A percentile compares a stretch with the other conserved stretches of the same genome.
Conservation (phyloP, 2,888 invertebrate genomes). For the Lasioglossum leucozonium region DNA sequence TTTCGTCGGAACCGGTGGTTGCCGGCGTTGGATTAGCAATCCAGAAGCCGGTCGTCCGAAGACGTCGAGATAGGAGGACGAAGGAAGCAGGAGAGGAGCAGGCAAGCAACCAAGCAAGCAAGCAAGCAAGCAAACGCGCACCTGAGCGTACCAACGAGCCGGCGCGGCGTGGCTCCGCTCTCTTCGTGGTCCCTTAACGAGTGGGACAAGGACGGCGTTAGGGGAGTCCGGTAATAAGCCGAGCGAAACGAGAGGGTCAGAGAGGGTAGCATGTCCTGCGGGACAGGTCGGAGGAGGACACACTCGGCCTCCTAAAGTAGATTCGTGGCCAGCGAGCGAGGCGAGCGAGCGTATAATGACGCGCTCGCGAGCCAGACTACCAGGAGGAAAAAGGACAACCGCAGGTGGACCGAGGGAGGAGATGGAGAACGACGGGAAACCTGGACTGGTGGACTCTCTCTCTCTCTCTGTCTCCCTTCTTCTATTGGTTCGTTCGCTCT, state of each 20-base stretch:
- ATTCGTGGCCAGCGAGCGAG: constrained; percentile 80
- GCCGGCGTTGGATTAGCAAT: constrained; percentile 67
- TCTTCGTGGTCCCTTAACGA: constrained; percentile 72
- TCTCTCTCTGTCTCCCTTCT: background rate
- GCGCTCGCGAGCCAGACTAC: constrained; percentile 75
- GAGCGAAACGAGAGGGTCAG: constrained; percentile 66
- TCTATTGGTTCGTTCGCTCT: background rate
- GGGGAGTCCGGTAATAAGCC: constrained; percentile 80
- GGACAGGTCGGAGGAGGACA: constrained; percentile 68
- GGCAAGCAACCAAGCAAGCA: background rate
- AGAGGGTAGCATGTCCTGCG: constrained; percentile 61
- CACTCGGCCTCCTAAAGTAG: constrained; percentile 78
- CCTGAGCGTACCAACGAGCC: constrained; percentile 70
- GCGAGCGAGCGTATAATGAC: constrained; percentile 82
- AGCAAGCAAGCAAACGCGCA: constrained; percentile 41
- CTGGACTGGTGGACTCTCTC: constrained; percentile 21
- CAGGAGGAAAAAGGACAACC: constrained; percentile 40
- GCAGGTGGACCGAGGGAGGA: constrained; percentile 34
- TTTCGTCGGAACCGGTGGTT: constrained; percentile 46
- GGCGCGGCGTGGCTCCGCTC: background rate
- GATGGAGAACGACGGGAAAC: constrained; percentile 50
- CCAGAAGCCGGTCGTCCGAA: constrained; percentile 67
- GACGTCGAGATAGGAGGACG: constrained; percentile 67
- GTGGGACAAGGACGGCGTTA: constrained; percentile 81
- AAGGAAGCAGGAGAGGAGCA: constrained; percentile 55